phyloP scores from a whole-genome alignment of 1,140 invertebrate genomes.

The Hycleus phaleratus region DNA sequence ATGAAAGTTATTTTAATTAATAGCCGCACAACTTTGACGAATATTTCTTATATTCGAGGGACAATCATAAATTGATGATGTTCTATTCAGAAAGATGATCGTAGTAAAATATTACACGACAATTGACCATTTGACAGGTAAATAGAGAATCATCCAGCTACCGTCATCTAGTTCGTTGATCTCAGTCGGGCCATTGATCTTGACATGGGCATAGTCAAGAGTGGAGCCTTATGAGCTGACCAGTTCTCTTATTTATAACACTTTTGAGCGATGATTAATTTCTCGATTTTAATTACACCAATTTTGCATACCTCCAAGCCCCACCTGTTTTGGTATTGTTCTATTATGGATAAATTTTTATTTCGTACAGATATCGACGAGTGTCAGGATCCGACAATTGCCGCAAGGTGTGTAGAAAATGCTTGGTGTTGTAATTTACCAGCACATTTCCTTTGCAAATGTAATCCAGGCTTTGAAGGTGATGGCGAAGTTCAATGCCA shows the following conservation, averaged over 20 bases:
- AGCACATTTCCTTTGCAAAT: constrained; percentile 90
- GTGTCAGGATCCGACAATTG: constrained; percentile 76
- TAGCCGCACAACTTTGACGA: too few relatives aligned
- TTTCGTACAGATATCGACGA: constrained; percentile 79
- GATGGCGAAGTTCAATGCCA: constrained; percentile 77
- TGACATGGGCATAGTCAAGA: not conserved
- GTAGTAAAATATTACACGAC: too few relatives aligned
- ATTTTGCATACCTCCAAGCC: too few relatives aligned
- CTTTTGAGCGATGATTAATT: too few relatives aligned
- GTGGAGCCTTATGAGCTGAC: constrained; percentile 11
- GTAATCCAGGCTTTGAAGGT: constrained; percentile 80
- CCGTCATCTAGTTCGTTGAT: constrained; percentile 23
- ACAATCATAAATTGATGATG: too few relatives aligned
- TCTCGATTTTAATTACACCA: too few relatives aligned
- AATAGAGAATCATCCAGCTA: not conserved
- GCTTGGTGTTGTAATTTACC: constrained; percentile 92
- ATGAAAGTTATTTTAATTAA: too few relatives aligned
- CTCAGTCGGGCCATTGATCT: constrained; percentile 30
- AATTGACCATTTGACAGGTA: too few relatives aligned
- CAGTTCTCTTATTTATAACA: not conserved
- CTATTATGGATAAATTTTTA: not conserved
- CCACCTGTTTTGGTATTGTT: too few relatives aligned
- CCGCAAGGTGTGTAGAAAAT: constrained; percentile 78
- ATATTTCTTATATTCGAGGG: too few relatives aligned
- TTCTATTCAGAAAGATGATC: too few relatives aligned